Evolutionary conservation across 2,797 vertebrate genomes (phyloP).

Genomic region (Lutjanus campechanus): DNA sequence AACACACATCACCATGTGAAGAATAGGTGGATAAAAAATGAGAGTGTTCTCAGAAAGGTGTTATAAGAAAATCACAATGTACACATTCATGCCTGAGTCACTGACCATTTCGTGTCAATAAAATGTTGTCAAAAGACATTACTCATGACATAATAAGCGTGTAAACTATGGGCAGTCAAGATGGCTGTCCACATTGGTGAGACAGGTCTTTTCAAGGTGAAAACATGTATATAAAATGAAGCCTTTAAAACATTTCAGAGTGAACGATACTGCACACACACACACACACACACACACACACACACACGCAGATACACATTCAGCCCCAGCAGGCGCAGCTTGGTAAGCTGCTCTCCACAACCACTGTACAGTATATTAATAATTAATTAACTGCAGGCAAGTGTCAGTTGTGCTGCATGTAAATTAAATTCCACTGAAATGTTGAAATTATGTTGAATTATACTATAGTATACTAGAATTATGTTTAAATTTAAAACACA

Average conservation of each 20-base stretch:
- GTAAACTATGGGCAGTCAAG: background rate
- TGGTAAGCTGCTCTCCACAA: background rate
- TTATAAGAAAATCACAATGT: background rate
- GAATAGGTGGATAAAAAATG: background rate
- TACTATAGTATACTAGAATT: too few species aligned
- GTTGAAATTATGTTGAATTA: too few species aligned
- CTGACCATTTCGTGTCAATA: background rate
- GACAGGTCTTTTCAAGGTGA: background rate
- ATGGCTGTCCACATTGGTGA: background rate
- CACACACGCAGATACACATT: background rate
- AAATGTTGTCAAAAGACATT: background rate
- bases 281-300: background rate
- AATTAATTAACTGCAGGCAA: conserved; percentile 21
- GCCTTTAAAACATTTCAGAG: background rate
- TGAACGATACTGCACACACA: background rate
- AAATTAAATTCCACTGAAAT: background rate
- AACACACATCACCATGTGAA: background rate
- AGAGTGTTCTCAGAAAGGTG: background rate
- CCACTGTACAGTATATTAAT: conserved; percentile 2
- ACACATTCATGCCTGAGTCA: background rate
- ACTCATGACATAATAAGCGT: background rate
- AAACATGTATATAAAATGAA: background rate
- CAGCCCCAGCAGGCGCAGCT: background rate
- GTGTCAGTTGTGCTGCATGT: background rate
- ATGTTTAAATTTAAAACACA: background rate